Evolutionary conservation across 1,140 invertebrate genomes (phyloP).

Genomic region (Aphelenchoides fujianensis): DNA sequence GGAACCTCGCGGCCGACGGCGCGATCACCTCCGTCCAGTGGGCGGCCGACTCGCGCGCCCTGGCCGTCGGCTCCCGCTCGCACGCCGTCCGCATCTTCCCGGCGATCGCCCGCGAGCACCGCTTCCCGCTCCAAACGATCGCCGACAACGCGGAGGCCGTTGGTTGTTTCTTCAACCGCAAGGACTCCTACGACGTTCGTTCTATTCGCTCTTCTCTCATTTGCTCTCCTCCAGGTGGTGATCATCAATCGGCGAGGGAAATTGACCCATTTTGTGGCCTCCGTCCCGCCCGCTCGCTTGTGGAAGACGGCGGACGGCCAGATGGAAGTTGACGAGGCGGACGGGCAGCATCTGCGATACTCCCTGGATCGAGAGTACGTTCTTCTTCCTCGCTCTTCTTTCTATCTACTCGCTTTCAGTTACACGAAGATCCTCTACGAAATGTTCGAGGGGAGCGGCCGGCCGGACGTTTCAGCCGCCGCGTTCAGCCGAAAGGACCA

Average conservation of each 20-base stretch:
- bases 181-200: constrained; percentile 7
- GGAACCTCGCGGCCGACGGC: neutral
- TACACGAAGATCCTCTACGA: constrained; percentile 14
- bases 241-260: constrained; percentile 1
- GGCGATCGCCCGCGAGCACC: neutral
- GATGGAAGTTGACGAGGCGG: constrained; percentile 9
- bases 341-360: neutral
- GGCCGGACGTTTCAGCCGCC: constrained; percentile 9
- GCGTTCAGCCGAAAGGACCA: neutral
- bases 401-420: too few species aligned
- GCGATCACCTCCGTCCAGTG: constrained; percentile 8
- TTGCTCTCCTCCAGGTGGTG: neutral
- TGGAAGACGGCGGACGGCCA: constrained; percentile 5
- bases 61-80: neutral
- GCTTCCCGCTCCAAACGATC: neutral
- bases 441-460: constrained; percentile 11
- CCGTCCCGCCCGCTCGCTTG: neutral
- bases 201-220: too few species aligned
- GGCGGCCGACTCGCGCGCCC: neutral
- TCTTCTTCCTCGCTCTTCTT: too few species aligned
- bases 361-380: neutral
- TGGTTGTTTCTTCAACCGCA: constrained; percentile 6
- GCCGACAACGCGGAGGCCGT: constrained; percentile 3
- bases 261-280: neutral
- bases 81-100: neutral